Base-by-base conservation (phyloP, 2,797 vertebrate genomes). In the Manis crassicaudata region DNA sequence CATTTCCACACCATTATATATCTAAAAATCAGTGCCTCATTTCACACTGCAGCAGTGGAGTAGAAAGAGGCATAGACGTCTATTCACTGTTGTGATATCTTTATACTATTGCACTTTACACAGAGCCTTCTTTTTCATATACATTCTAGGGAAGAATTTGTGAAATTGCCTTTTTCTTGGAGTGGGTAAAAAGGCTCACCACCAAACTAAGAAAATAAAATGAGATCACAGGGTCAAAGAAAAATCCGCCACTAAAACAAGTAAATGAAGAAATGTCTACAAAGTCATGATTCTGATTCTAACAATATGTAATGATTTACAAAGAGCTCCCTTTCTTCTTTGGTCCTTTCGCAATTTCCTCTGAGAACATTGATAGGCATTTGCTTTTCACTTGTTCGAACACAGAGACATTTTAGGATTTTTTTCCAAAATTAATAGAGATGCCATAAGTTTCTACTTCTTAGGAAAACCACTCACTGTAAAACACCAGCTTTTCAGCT, bases 261-360 rank as follows among this genome's bases (percentile, higher is more conserved):
- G 43, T 46, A 72, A 56, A 62, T 11, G 63, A 90, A 40, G 43
- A 88, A 58, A 63, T 18, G 50, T 54, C 46, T 89, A 37, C 27
- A 23, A 46, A 62, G 14, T 37, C 62, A 73, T 23, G 18, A 20
- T 60, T 92, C 37, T 88, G 56, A 56, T 63, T 83, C 14, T 46
- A 25, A 3, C 25, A 65, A 56, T 54, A 81, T 54, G n/a, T 23
- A 73, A 56, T 37, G 37, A 75, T 65, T 91, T 82, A 87, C 29
- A 65, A 90, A 87, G 1, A 79, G 37, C 9, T 93, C n/a, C 20
- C 76, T 92, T 90, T 90, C 40, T 84, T 93, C 67, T 88, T 18
- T 46, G 29, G 27, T 85, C 17, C 35, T n/a, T 77, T 96, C 60
- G 93, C 20, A 68, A 27, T 87, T 96, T 97, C 93, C 29, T 93